Evolutionary conservation across 2,888 invertebrate genomes (phyloP), one percentile per base, ranked within the genome.

Genomic region (Clanis bilineata): DNA sequence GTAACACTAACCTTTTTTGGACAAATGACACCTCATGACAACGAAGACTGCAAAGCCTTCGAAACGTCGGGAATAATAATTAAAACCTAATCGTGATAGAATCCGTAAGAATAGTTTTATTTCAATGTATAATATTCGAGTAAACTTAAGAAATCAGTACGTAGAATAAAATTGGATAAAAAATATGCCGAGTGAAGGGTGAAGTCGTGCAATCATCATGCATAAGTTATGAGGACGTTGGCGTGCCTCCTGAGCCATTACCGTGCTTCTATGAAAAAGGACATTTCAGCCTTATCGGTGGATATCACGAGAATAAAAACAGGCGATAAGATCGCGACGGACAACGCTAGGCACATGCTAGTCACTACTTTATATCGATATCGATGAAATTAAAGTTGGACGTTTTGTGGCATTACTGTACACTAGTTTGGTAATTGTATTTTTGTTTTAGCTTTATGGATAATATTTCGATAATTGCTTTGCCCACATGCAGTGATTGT

Each of bases 231-330:
- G 85, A 88, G 76, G 74, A 68, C 66, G 82, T 75, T 91, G 76
- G 90, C 91, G 91, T 91, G 91, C 86, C 80, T 87, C 76, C 78
- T 76, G 76, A 74, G 77, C 90, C 90, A 91, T 92, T 91, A 92
- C 83, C 79, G 85, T 69, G 79, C 83, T 91, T 92, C 92, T 91
- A 90, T 91, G 91, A 87, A 92, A 92, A 91, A 90, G 90, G 90
- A 91, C 90, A 90, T 90, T 90, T 87, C 82, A 77, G 77, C 83
- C 85, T 92, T 92, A 91, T 92, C 92, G 85, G 70, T 79, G 87
- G 88, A 85, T 90, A 92, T 91, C 91, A 89, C 86, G 86, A 89
- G 90, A 91, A 91, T 91, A 91, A 91, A 90, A 91, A 88, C 85
- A 65, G 69, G 68, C 73, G 91, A 91, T 91, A 90, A 91, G 86